Evolutionary conservation across 2,113 vertebrate genomes (phyloP), one percentile per base, ranked within the genome.

Genomic region (Ophiodon elongatus): DNA sequence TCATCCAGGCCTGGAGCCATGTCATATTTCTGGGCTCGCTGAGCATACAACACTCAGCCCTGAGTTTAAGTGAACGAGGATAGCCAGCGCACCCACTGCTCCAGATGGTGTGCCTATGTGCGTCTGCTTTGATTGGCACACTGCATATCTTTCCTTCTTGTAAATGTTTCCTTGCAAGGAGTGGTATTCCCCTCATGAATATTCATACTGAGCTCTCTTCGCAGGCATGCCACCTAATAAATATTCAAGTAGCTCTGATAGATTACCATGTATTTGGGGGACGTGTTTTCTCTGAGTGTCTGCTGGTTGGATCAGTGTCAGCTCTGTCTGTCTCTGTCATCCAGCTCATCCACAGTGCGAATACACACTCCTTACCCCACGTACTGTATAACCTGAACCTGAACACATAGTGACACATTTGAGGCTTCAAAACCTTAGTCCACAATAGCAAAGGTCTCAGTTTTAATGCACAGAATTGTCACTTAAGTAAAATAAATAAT

Each of bases 181-280:
- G 72, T 56, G 65, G 77, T 35, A 37, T 76, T 71, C 43, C 52
- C 76, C 63, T 83, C 65, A 89, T 93, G 86, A 87, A 94, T 94
- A 92, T 93, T 87, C 89, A 91, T 74, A 29, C 52, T 0, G 50
- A 66, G 45, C 54, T 73, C 73, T 73, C 73, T 64, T 5, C 63
- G 74, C 5, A 50, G 85, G 83, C 65, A 31, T 39, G 37, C 81
- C 64, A 25, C 33, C 75, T 76, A 11, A 92, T 93, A 78, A 90
- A 93, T 94, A 93, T 93, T 91, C 91, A 93, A 66, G 8, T 65
- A 43, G 83, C 73, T 75, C 70, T 62, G 85, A 89, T 79, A 73
- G 88, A 89, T 89, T 76, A 81, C 66, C 66, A 19, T 74, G 59
- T 52, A 82, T 87, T 79, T 80, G 50, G 73, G 78, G 69, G 60